Conservation (phyloP, 2,888 invertebrate species). For the Hypsopygia costalis region DNA sequence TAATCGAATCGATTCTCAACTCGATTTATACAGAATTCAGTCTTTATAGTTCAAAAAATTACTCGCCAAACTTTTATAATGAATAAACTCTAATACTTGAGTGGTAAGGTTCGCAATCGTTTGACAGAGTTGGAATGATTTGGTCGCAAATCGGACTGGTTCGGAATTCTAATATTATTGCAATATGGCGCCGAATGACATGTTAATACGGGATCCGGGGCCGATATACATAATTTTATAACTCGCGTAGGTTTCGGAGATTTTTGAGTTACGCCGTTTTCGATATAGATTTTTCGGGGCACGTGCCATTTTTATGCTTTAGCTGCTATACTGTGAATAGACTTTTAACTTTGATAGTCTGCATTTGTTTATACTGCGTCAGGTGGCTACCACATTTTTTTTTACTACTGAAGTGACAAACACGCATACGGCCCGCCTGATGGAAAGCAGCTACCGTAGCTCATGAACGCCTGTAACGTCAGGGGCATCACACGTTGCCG, state of each 20-base stretch:
- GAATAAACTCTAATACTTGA: conserved; percentile 4
- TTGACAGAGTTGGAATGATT: conserved; percentile 8
- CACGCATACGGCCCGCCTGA: too few relatives aligned
- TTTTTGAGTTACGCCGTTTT: conserved; percentile 14
- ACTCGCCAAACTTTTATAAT: conserved; percentile 19
- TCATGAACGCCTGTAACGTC: too few relatives aligned
- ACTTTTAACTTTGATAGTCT: too few relatives aligned
- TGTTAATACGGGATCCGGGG: conserved; percentile 67
- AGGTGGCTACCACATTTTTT: too few relatives aligned
- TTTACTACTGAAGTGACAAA: too few relatives aligned
- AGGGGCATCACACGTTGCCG: too few relatives aligned
- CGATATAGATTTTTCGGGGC: background rate
- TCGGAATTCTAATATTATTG: conserved; percentile 65
- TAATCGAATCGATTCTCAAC: conserved; percentile 47
- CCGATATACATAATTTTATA: conserved; percentile 75
- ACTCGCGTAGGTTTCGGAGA: conserved; percentile 30
- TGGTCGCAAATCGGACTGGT: conserved; percentile 30
- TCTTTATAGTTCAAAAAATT: conserved; percentile 42
- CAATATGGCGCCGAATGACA: conserved; percentile 75
- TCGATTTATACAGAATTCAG: conserved; percentile 41
- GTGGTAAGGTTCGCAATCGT: conserved; percentile 23
- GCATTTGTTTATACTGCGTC: too few relatives aligned
- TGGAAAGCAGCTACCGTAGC: too few relatives aligned
- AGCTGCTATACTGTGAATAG: background rate
- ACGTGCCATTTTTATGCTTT: conserved; percentile 2